phyloP scores from a whole-genome alignment of 2,113 vertebrate species.

The Tragelaphus strepsiceros region DNA sequence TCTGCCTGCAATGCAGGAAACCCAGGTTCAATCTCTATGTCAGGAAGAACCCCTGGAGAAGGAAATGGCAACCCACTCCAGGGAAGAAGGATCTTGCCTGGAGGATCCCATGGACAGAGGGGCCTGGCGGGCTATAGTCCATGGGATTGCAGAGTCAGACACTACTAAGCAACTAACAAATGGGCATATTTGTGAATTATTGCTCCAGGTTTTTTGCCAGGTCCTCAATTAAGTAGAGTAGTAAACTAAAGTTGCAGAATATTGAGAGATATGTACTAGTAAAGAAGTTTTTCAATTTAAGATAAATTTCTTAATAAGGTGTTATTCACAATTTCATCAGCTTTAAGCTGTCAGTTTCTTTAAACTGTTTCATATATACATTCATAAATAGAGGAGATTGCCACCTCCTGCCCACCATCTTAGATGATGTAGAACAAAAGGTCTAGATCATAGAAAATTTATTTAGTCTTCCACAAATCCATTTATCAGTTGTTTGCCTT shows the following conservation, averaged over 20 bases:
- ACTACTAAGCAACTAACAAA: background rate
- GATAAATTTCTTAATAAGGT: background rate
- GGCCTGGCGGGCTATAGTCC: background rate
- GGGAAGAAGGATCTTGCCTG: background rate
- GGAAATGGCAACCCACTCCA: background rate
- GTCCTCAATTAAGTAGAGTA: background rate
- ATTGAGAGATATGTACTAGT: background rate
- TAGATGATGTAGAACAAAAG: background rate
- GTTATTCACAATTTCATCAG: background rate
- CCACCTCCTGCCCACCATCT: background rate
- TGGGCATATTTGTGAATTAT: background rate
- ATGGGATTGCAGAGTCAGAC: background rate
- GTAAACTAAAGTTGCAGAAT: background rate
- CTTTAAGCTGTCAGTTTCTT: background rate
- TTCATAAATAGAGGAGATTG: background rate
- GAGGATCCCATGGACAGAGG: background rate
- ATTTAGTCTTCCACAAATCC: background rate
- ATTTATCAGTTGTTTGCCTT: background rate
- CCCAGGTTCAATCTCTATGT: rapidly evolving
- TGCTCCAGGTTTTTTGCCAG: background rate
- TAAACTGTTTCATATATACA: background rate
- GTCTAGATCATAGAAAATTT: background rate
- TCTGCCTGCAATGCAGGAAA: background rate
- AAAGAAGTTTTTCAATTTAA: background rate
- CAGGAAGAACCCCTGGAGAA: background rate